Base-by-base conservation (phyloP, 1,140 invertebrate species). In the Drosophila lini region DNA sequence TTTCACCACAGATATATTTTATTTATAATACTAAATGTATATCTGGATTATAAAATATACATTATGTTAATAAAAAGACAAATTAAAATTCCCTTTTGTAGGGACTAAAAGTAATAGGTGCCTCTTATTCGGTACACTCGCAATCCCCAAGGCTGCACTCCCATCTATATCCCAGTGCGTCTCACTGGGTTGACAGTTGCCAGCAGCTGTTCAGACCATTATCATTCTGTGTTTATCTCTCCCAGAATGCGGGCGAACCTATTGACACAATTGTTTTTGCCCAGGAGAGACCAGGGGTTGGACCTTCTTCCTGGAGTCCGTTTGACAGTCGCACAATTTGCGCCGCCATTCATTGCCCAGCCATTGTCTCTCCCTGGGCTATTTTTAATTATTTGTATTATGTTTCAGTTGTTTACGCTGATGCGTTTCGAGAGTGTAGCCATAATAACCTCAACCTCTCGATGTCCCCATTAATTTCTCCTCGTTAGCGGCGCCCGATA, bases 341-440 rank as follows among this genome's bases (percentile, higher is more conserved):
- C 59, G 74, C 63, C 60, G 25, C 34, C 11, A 38, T 53, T 53
- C 50, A 53, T 53, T 53, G 50, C 50, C 50, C 31, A 15, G 32
- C 60, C 59, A 71, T 78, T 78, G 47, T 71, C 42, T 53, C 57
- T 50, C 65, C 64, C 67, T 57, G 58, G 83, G 73, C 81, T 88
- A 88, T 81, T 89, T 88, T 88, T 88, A 88, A 88, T 88, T 89
- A 88, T 88, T 84, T 88, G 84, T 88, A 88, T 88, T 88, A 88
- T 88, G 70, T 88, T 90, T 89, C 84, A 84, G 84, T 84, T 75
- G 80, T 74, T 62, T 67, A 28, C 69, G 62, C 64, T 74, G 63
- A 67, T 61, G 78, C 63, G 40, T 77, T 58, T 59, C 74, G 52
- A 74, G 60, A 74, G 79, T 75, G 62, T 69, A 55, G 62, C 58